Conservation (phyloP, 2,888 invertebrate genomes). For the Priocnemis perturbator region DNA sequence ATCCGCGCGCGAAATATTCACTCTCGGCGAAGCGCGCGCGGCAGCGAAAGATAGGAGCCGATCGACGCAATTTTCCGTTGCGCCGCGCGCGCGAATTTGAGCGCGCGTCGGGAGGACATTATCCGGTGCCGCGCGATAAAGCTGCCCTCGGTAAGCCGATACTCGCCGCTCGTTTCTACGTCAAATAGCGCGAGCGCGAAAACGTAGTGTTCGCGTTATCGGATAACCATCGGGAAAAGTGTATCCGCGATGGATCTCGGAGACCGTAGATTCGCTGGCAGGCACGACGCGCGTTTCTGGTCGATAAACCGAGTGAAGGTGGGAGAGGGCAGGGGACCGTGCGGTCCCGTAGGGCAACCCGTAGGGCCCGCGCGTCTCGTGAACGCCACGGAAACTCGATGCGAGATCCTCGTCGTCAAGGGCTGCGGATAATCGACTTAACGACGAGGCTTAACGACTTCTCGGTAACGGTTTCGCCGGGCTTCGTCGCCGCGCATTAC, state of each 20-base stretch:
- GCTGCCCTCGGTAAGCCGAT: neutral
- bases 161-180: neutral
- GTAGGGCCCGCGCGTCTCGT: conserved; percentile 5
- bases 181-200: too few relatives aligned
- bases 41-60: too few relatives aligned
- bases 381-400: conserved; percentile 52
- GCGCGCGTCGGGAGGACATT: neutral
- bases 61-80: too few relatives aligned
- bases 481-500: conserved; percentile 42
- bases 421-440: conserved; percentile 63
- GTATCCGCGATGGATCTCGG: too few relatives aligned
- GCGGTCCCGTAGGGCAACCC: conserved; percentile 20
- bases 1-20: too few relatives aligned
- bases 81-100: neutral
- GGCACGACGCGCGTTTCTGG: conserved; percentile 9
- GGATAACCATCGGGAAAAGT: too few relatives aligned
- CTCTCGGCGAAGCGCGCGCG: too few relatives aligned
- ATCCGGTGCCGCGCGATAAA: neutral
- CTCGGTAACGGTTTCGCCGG: conserved; percentile 55
- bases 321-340: too few relatives aligned
- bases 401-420: conserved; percentile 57
- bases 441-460: conserved; percentile 64
- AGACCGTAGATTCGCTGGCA: conserved; percentile 6
- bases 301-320: conserved; percentile 47
- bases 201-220: too few relatives aligned